Evolutionary conservation across 30 jellyfish, hydroid and myxozoan species (phyloP).

Genomic region (Turritopsis dohrnii): DNA sequence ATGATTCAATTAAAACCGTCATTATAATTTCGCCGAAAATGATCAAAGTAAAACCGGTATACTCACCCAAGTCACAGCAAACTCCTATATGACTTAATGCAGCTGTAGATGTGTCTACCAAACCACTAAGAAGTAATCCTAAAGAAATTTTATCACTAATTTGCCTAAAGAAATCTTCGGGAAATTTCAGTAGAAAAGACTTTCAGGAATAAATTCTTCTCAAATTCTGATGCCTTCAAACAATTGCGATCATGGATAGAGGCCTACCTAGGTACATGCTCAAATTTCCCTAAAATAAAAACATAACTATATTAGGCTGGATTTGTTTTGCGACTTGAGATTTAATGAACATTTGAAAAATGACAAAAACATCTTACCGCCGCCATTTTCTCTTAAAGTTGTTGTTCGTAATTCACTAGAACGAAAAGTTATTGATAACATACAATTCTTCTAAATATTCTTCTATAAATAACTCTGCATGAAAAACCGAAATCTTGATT

Average conservation of each 20-base stretch:
- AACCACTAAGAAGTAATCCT: background rate
- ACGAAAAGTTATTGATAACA: too few relatives aligned
- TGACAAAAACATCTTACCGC: background rate
- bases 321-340: too few relatives aligned
- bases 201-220: too few relatives aligned
- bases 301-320: too few relatives aligned
- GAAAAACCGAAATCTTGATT: too few relatives aligned
- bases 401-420: background rate
- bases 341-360: too few relatives aligned
- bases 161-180: too few relatives aligned
- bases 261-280: background rate
- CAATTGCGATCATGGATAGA: too few relatives aligned
- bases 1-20: background rate
- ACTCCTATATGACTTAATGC: background rate
- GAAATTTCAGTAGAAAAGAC: too few relatives aligned
- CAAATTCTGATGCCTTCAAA: too few relatives aligned
- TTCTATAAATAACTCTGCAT: too few relatives aligned
- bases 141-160: background rate
- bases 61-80: background rate
- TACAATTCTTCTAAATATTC: too few relatives aligned
- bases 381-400: background rate
- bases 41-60: background rate
- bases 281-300: background rate
- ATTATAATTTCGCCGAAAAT: background rate
- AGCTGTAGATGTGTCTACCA: background rate